These are phyloP conservation scores for Rotaria magnacalcarata DNA, from an alignment of 2,888 invertebrate genomes.

Conservation along the genomic window DNA sequence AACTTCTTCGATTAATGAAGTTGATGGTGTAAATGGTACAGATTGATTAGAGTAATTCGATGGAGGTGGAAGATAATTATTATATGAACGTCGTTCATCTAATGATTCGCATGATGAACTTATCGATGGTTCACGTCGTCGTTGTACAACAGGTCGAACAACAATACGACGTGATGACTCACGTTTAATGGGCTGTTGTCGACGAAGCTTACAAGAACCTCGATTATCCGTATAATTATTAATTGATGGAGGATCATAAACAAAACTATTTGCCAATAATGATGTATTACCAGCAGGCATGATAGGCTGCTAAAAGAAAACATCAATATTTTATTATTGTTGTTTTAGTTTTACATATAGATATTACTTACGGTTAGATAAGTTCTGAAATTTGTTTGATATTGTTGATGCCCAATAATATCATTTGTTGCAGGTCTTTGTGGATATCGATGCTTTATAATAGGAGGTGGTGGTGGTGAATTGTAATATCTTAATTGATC, in stretches of 20 bases:
- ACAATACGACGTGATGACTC: constrained; percentile 9
- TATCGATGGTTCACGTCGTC: constrained; percentile 9
- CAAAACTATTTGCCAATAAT: neutral
- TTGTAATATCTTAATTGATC: neutral
- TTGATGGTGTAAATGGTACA: neutral
- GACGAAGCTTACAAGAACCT: constrained; percentile 11
- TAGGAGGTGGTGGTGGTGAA: neutral
- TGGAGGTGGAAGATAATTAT: neutral
- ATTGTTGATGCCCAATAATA: neutral
- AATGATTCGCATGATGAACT: constrained; percentile 14
- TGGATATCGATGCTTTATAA: neutral
- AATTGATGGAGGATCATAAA: neutral
- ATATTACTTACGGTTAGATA: neutral
- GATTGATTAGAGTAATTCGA: neutral
- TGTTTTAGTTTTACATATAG: neutral
- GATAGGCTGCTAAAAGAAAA: neutral
- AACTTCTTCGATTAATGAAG: neutral
- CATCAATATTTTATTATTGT: neutral
- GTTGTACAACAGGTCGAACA: constrained; percentile 29
- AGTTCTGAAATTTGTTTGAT: neutral
- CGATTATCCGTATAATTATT: constrained; percentile 15
- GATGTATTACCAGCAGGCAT: neutral
- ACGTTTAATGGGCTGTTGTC: constrained; percentile 20
- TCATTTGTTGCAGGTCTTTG: neutral
- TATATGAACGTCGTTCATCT: neutral